A percentile compares a stretch with the other conserved stretches of the same genome.
phyloP scores from a whole-genome alignment of 35 echinoderm and acorn worm species.

The Ophioderma brevispina region DNA sequence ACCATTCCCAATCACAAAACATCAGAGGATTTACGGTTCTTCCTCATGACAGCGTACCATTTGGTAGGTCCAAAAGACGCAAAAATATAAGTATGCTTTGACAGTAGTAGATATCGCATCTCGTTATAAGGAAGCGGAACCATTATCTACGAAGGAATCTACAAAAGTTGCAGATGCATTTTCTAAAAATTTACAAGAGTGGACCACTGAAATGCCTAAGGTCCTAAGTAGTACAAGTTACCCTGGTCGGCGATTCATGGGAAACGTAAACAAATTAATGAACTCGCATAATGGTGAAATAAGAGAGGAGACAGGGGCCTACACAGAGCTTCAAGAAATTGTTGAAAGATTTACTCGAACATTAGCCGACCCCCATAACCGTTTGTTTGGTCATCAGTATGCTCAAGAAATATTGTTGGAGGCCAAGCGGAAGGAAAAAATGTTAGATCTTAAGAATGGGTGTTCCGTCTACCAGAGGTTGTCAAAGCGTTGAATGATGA shows the following conservation, averaged over 20 bases:
- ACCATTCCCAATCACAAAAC: background rate
- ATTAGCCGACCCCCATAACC: background rate
- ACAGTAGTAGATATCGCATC: conserved; percentile 16
- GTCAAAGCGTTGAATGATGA: background rate
- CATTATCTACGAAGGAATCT: conserved; percentile 20
- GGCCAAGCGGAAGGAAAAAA: background rate
- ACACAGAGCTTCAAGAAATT: background rate
- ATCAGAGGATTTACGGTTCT: background rate
- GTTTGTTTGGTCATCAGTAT: conserved; percentile 18
- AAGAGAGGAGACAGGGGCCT: background rate
- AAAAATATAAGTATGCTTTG: background rate
- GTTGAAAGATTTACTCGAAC: background rate
- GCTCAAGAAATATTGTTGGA: background rate
- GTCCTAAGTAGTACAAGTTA: background rate
- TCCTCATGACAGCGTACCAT: conserved; percentile 7
- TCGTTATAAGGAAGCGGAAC: conserved; percentile 19
- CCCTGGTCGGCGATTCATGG: background rate
- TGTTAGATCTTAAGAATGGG: background rate
- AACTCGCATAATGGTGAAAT: background rate
- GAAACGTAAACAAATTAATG: background rate
- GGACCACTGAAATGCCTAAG: conserved; percentile 8
- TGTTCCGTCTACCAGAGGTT: background rate
- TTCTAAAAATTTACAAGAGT: background rate
- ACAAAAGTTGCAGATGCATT: background rate
- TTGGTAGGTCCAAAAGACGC: too few species aligned